Conservation (phyloP, 1,140 invertebrate genomes). For the Psix sp. region DNA sequence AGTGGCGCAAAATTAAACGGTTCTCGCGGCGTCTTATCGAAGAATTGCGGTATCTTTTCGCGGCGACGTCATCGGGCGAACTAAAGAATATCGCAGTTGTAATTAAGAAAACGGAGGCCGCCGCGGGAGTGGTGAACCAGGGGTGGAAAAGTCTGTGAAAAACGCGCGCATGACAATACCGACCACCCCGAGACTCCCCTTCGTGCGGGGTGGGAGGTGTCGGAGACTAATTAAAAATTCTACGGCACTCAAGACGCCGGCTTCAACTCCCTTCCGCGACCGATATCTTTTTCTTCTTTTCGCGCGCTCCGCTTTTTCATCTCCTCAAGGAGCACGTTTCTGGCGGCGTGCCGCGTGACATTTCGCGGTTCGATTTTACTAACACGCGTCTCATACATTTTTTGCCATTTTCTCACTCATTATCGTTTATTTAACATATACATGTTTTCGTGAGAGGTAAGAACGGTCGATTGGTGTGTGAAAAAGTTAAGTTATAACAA, state of each 20-base stretch:
- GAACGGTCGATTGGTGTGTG: too few species aligned
- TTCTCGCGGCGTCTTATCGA: constrained; percentile 30
- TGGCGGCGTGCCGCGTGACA: constrained; percentile 11
- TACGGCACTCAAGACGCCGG: constrained; percentile 66
- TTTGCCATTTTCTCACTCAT: too few species aligned
- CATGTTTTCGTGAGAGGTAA: too few species aligned
- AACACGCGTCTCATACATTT: background rate
- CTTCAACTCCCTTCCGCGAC: constrained; percentile 57
- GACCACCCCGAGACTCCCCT: constrained; percentile 60
- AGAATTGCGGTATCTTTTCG: constrained; percentile 73
- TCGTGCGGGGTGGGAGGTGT: constrained; percentile 58
- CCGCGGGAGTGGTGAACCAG: constrained; percentile 57
- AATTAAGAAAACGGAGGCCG: constrained; percentile 76
- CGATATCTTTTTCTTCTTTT: constrained; percentile 56
- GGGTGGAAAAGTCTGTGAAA: constrained; percentile 76
- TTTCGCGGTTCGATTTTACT: constrained; percentile 4
- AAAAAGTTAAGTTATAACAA: background rate
- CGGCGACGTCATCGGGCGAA: constrained; percentile 75
- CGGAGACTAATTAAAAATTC: constrained; percentile 77
- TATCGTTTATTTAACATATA: background rate
- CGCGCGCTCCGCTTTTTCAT: constrained; percentile 25
- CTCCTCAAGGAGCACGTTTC: constrained; percentile 1
- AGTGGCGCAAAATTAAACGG: too few species aligned
- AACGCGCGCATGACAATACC: constrained; percentile 77
- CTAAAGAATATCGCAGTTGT: constrained; percentile 77